Percentiles rank a stretch among this genome's conserved stretches.
Conservation (phyloP, 2,113 vertebrate genomes). For the Nesogale talazaci region DNA sequence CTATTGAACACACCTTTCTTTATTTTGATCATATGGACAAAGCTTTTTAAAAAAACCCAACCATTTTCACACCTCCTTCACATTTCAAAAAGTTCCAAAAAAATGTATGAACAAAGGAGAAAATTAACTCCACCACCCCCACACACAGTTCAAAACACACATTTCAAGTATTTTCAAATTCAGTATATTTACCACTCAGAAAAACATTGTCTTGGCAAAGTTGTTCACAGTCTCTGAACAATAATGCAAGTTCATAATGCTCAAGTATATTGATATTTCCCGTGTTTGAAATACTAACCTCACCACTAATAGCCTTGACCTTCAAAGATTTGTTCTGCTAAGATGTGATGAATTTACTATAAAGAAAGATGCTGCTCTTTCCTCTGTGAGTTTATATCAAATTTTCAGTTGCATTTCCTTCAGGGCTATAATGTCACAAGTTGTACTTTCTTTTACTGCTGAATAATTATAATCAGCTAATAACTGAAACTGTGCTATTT, state of each 20-base stretch:
- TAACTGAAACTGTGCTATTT: constrained; percentile 79
- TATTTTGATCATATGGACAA: background rate
- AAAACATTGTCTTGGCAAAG: constrained; percentile 42
- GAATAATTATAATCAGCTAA: constrained; percentile 81
- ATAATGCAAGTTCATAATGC: background rate
- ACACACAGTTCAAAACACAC: background rate
- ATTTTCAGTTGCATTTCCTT: constrained; percentile 72
- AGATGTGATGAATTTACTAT: constrained; percentile 58
- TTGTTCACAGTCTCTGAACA: constrained; percentile 18
- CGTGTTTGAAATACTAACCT: constrained; percentile 43
- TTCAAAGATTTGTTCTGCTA: constrained; percentile 45
- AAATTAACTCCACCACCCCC: background rate
- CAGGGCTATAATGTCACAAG: constrained; percentile 61
- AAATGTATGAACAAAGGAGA: constrained; percentile 5
- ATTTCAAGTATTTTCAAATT: constrained; percentile 31
- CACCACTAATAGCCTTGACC: constrained; percentile 29
- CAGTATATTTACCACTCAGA: background rate
- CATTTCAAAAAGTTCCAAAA: background rate
- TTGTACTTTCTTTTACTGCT: constrained; percentile 64
- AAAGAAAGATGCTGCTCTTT: constrained; percentile 56
- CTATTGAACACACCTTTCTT: background rate
- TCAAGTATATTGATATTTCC: constrained; percentile 38
- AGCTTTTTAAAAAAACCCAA: background rate
- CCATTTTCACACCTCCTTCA: background rate
- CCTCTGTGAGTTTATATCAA: constrained; percentile 55